Evolutionary conservation across 2,113 vertebrate species (phyloP).

Genomic region (Haemorhous mexicanus): DNA sequence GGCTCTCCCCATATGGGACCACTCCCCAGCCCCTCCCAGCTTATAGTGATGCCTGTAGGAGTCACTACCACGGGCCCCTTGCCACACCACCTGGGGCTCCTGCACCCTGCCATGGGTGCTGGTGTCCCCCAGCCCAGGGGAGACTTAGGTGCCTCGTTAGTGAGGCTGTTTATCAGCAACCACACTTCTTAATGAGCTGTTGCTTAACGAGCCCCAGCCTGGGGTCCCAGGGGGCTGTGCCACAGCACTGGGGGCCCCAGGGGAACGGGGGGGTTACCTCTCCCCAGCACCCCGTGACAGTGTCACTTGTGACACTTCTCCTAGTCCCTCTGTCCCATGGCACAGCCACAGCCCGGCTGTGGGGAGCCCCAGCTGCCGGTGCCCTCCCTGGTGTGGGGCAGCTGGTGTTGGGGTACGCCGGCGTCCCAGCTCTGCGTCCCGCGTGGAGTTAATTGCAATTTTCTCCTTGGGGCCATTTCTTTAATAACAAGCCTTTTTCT

Average conservation of each 20-base stretch:
- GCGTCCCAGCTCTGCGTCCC: neutral
- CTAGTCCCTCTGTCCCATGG: rapidly evolving
- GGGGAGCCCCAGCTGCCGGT: neutral
- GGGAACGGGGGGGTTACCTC: neutral
- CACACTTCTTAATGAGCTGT: neutral
- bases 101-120: neutral
- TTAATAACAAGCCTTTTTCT: constrained; percentile 36
- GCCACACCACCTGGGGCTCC: neutral
- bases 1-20: neutral
- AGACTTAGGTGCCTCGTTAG: neutral
- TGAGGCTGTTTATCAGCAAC: constrained; percentile 25
- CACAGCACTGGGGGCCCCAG: neutral
- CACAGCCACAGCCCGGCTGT: neutral
- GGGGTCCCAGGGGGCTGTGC: neutral
- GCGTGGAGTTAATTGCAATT: constrained; percentile 15
- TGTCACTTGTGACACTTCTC: neutral
- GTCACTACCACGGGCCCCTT: neutral
- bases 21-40: neutral
- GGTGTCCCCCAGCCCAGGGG: neutral
- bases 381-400: neutral
- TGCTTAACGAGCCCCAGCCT: neutral
- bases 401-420: neutral
- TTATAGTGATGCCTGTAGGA: neutral
- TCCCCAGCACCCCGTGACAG: neutral
- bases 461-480: constrained; percentile 38